Percentiles rank a stretch among this genome's conserved stretches.
Evolutionary conservation across 2,888 invertebrate species (phyloP).

Genomic region (Leptura quadrifasciata): DNA sequence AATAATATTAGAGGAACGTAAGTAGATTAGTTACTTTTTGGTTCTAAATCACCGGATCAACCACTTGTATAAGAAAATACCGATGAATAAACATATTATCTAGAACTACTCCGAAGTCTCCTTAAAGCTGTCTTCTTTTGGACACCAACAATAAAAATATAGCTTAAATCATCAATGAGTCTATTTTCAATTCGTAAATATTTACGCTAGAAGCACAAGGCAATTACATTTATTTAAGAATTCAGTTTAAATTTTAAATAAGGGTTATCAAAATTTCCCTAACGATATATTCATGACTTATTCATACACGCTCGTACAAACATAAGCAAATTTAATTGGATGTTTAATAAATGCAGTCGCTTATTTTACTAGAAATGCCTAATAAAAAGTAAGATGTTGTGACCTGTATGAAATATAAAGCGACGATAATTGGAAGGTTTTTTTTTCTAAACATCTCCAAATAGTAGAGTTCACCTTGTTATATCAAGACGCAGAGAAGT

Average conservation of each 20-base stretch:
- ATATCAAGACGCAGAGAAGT: conserved; percentile 61
- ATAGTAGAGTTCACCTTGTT: conserved; percentile 62
- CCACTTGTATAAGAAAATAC: too few relatives aligned
- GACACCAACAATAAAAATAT: too few relatives aligned
- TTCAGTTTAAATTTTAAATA: neutral
- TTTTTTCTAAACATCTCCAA: conserved; percentile 52
- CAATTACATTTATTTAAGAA: neutral
- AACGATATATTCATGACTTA: conserved; percentile 21
- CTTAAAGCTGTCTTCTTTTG: too few relatives aligned
- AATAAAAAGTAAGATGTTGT: conserved; percentile 45
- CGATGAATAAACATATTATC: too few relatives aligned
- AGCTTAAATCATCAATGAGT: too few relatives aligned
- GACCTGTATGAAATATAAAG: conserved; percentile 50
- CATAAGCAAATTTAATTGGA: conserved; percentile 42
- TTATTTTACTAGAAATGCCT: conserved; percentile 35
- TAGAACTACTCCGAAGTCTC: too few relatives aligned
- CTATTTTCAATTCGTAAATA: neutral
- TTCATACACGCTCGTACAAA: conserved; percentile 13
- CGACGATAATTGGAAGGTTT: conserved; percentile 56
- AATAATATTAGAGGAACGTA: too few relatives aligned
- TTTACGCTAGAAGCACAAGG: neutral
- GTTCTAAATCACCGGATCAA: too few relatives aligned
- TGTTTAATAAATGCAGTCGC: conserved; percentile 43
- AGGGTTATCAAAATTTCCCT: neutral
- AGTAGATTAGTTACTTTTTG: too few relatives aligned